These are phyloP conservation scores for Cryptomyrus ogoouensis DNA, from an alignment of 2,113 vertebrate species.

Conservation along the genomic window DNA sequence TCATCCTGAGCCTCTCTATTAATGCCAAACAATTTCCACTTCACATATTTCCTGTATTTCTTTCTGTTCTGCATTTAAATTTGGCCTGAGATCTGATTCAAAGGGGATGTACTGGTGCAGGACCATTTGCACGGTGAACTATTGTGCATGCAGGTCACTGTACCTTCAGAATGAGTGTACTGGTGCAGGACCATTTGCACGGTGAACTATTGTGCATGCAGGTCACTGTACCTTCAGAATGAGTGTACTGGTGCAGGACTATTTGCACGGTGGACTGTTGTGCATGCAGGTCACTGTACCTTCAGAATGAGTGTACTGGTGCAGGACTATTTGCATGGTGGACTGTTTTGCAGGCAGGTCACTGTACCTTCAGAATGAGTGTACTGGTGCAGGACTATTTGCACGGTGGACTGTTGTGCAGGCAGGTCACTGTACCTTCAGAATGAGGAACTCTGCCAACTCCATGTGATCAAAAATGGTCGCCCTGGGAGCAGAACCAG, in stretches of 20 bases:
- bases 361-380: slow-evolving; percentile 72
- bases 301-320: slow-evolving; percentile 59
- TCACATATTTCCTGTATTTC: too few relatives aligned
- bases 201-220: too few relatives aligned
- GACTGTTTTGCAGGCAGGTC: too few relatives aligned
- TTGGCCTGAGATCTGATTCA: not conserved
- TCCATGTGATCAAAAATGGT: slow-evolving; percentile 78
- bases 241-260: not conserved
- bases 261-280: not conserved
- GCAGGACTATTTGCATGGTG: not conserved
- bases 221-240: too few relatives aligned
- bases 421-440: slow-evolving; percentile 25
- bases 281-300: slow-evolving; percentile 48
- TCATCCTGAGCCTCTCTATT: not conserved
- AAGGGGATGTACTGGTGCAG: not conserved
- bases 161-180: slow-evolving; percentile 70
- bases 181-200: too few relatives aligned
- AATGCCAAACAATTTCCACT: not conserved
- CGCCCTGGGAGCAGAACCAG: slow-evolving; percentile 53
- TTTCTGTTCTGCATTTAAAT: not conserved
- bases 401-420: too few relatives aligned
- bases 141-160: too few relatives aligned
- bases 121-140: not conserved
- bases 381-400: too few relatives aligned
- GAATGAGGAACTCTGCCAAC: slow-evolving; percentile 76